These are phyloP conservation scores for Enchytraeus crypticus DNA, from an alignment of 2,888 invertebrate genomes.

Conservation along the genomic window DNA sequence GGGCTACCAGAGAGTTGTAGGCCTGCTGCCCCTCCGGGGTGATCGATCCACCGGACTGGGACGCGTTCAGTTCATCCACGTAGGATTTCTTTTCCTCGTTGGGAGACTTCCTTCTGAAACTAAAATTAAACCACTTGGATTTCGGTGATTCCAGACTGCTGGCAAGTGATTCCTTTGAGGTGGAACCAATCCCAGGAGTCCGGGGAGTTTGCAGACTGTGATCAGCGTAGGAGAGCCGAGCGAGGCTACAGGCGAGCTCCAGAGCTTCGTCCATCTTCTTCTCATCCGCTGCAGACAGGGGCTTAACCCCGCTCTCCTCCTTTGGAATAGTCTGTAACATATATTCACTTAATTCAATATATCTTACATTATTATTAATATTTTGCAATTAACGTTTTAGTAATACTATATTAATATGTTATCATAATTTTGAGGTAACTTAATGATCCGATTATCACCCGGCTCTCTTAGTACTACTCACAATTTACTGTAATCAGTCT, in stretches of 20 bases:
- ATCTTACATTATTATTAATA: no score
- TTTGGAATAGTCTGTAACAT: neutral
- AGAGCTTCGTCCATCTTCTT: conserved; percentile 84
- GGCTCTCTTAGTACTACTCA: no score
- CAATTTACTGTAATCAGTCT: no score
- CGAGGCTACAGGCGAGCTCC: conserved; percentile 83
- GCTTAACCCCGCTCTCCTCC: conserved; percentile 58
- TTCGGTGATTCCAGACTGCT: neutral
- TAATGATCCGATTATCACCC: no score
- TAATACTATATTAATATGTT: no score
- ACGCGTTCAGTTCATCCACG: conserved; percentile 17
- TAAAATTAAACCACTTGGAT: conserved; percentile 1
- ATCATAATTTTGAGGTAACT: no score
- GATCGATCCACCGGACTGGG: conserved; percentile 5
- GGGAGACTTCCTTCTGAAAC: conserved; percentile 3
- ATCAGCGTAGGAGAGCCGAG: conserved; percentile 39
- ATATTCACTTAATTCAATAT: no score
- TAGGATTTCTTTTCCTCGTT: conserved; percentile 21
- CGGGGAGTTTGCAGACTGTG: neutral
- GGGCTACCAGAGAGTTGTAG: conserved; percentile 82
- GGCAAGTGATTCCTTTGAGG: conserved; percentile 1
- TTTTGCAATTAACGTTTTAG: no score
- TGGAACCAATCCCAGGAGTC: neutral
- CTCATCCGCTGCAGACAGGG: conserved; percentile 84
- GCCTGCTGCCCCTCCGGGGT: conserved; percentile 77